Conservation (phyloP, 2,113 vertebrate genomes). For the Syngnathus floridae region DNA sequence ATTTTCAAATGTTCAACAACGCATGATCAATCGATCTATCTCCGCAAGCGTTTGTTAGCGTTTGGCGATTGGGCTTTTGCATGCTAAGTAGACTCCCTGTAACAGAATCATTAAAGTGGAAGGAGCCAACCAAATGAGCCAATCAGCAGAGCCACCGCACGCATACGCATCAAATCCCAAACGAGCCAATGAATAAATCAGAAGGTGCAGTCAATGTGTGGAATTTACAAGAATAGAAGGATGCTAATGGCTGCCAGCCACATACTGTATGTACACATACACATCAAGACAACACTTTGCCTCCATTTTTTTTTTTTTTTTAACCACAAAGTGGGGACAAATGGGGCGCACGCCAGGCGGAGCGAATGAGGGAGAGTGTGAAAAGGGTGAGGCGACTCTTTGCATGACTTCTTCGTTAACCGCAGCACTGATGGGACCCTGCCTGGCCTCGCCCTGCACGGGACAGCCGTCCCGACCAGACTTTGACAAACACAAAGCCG, state of each 20-base stretch:
- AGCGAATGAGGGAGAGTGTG: constrained; percentile 42
- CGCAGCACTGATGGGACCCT: constrained; percentile 52
- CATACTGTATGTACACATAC: constrained; percentile 15
- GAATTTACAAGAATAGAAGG: constrained; percentile 44
- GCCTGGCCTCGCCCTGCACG: constrained; percentile 22
- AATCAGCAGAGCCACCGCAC: constrained; percentile 37
- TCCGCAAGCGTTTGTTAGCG: constrained; percentile 24
- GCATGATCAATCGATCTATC: constrained; percentile 39
- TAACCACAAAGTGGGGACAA: constrained; percentile 64
- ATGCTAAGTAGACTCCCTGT: constrained; percentile 42
- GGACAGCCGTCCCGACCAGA: constrained; percentile 30
- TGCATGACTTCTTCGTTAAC: constrained; percentile 62
- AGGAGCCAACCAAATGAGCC: constrained; percentile 16
- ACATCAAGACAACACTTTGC: constrained; percentile 47
- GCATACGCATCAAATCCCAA: constrained; percentile 43
- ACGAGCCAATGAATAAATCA: constrained; percentile 70
- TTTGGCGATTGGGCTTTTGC: constrained; percentile 11
- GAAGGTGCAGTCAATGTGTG: constrained; percentile 33
- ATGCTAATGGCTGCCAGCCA: constrained; percentile 50
- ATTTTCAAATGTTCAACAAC: neutral
- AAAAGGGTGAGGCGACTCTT: constrained; percentile 51
- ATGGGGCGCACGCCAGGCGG: constrained; percentile 24
- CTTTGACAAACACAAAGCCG: constrained; percentile 14
- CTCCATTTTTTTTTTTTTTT: constrained; percentile 35
- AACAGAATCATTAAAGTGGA: constrained; percentile 37